Percentiles rank a stretch among this genome's conserved stretches.
phyloP scores from a whole-genome alignment of 2,797 vertebrate genomes.

The Acanthiza pusilla region DNA sequence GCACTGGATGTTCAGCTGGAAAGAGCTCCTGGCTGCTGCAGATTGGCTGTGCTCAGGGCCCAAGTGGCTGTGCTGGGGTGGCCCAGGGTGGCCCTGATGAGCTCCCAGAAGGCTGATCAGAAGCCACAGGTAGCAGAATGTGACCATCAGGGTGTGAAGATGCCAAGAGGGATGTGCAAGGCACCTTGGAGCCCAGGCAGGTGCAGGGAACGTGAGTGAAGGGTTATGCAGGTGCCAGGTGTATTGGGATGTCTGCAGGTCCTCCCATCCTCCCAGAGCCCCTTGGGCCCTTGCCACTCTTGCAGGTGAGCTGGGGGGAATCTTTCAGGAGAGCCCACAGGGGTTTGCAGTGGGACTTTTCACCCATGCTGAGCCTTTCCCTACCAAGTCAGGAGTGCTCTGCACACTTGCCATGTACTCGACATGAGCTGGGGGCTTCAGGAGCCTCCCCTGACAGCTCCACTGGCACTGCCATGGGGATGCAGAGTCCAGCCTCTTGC shows the following conservation, averaged over 20 bases:
- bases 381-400: too few relatives aligned
- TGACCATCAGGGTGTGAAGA: background rate
- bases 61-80: background rate
- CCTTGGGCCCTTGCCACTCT: too few relatives aligned
- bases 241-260: background rate
- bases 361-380: too few relatives aligned
- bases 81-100: background rate
- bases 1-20: background rate
- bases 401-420: too few relatives aligned
- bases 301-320: too few relatives aligned
- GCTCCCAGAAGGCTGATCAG: background rate
- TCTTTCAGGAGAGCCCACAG: too few relatives aligned
- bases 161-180: background rate
- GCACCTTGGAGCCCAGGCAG: background rate
- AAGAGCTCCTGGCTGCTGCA: background rate
- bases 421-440: too few relatives aligned
- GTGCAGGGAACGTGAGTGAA: too few relatives aligned
- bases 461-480: too few relatives aligned
- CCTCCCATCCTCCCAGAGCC: background rate
- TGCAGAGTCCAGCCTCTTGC: too few relatives aligned
- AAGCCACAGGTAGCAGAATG: background rate
- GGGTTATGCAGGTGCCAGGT: background rate
- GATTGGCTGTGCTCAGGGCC: background rate
- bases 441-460: too few relatives aligned
- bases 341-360: too few relatives aligned